Percentiles rank a stretch among this genome's conserved stretches.
phyloP scores from a whole-genome alignment of 2,888 invertebrate genomes.

The Scaptomyza polygonia region DNA sequence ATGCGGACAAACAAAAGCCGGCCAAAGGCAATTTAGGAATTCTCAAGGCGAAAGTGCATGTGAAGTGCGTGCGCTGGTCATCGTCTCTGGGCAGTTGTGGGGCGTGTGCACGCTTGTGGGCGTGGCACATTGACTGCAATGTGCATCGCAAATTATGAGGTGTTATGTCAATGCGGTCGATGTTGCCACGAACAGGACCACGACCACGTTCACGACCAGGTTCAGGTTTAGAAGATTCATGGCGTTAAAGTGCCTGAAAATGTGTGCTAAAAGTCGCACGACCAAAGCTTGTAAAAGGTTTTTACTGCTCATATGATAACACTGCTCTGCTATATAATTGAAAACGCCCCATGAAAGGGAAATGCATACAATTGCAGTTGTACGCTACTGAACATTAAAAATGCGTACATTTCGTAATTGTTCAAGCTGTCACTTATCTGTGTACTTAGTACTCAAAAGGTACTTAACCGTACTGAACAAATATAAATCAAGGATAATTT shows the following conservation, averaged over 20 bases:
- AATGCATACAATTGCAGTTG: constrained; percentile 48
- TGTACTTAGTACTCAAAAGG: background rate
- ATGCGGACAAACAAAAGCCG: constrained; percentile 18
- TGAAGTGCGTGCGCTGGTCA: constrained; percentile 49
- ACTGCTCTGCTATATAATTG: constrained; percentile 66
- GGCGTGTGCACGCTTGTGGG: constrained; percentile 54
- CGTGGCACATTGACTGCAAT: constrained; percentile 64
- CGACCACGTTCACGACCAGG: constrained; percentile 15
- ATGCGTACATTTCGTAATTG: constrained; percentile 23
- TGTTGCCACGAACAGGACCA: constrained; percentile 33
- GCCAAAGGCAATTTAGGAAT: constrained; percentile 70
- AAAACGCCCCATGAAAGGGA: constrained; percentile 66
- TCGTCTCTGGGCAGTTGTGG: constrained; percentile 22
- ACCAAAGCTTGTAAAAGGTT: constrained; percentile 70
- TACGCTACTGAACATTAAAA: constrained; percentile 43
- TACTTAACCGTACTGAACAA: background rate
- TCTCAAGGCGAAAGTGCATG: constrained; percentile 76
- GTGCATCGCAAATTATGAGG: constrained; percentile 76
- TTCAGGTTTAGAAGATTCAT: constrained; percentile 9
- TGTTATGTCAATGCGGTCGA: constrained; percentile 73
- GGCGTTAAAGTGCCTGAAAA: constrained; percentile 74
- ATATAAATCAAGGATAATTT: too few species aligned
- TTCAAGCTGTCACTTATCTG: constrained; percentile 12
- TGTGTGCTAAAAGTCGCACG: constrained; percentile 76
- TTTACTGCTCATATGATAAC: constrained; percentile 41